Evolutionary conservation across 2,797 vertebrate genomes (phyloP).

Genomic region (Hafferia zeledoni): DNA sequence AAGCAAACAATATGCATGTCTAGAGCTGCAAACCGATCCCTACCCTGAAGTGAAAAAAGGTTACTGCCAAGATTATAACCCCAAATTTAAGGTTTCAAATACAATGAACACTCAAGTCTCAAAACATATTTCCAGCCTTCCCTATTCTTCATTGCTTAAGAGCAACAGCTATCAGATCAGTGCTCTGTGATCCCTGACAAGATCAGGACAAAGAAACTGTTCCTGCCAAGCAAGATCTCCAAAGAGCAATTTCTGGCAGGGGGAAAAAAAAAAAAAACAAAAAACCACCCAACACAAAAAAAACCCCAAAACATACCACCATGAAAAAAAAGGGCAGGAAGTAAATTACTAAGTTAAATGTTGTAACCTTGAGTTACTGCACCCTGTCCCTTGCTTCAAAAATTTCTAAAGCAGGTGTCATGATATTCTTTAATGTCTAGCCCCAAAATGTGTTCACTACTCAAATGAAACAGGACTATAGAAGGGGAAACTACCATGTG

Average conservation of each 20-base stretch:
- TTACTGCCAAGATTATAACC: background rate
- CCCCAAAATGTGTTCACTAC: background rate
- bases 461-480: background rate
- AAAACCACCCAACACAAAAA: background rate
- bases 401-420: background rate
- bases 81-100: background rate
- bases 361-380: background rate
- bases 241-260: background rate
- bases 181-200: background rate
- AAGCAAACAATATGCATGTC: conserved; percentile 20
- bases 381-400: background rate
- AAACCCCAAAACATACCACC: background rate
- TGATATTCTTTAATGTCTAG: background rate
- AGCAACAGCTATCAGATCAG: background rate
- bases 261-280: background rate
- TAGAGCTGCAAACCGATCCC: conserved; percentile 12
- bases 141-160: background rate
- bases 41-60: background rate
- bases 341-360: background rate
- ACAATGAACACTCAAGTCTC: background rate
- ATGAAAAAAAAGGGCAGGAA: background rate
- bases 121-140: background rate
- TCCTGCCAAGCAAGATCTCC: background rate
- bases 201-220: background rate
- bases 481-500: background rate